Evolutionary conservation across 2,888 invertebrate species (phyloP).

Genomic region (Coremacera marginata): DNA sequence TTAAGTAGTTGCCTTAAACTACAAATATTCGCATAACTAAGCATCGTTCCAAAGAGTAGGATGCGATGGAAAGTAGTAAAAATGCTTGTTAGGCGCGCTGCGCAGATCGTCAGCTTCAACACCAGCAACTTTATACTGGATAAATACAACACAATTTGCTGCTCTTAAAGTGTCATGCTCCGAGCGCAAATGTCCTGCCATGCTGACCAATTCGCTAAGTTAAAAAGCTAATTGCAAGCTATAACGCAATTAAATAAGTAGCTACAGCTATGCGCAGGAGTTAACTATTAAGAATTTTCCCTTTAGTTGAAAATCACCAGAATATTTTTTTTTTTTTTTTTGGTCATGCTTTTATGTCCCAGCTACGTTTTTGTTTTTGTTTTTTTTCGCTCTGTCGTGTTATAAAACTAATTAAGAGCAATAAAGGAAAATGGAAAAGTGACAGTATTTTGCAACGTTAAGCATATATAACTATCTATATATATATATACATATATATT

Average conservation of each 20-base stretch:
- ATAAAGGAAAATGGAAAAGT: slow-evolving; percentile 53
- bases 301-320: neutral
- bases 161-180: neutral
- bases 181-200: neutral
- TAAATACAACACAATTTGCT: neutral
- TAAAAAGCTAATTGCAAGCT: slow-evolving; percentile 37
- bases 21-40: too few species aligned
- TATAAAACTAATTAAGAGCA: slow-evolving; percentile 66
- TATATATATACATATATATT: too few species aligned
- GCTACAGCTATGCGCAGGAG: neutral
- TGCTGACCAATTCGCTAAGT: slow-evolving; percentile 30
- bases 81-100: neutral
- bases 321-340: neutral
- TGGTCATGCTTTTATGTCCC: too few species aligned
- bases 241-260: slow-evolving; percentile 26
- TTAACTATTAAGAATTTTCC: neutral
- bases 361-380: neutral
- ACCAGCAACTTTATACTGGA: neutral
- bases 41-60: neutral
- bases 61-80: too few species aligned
- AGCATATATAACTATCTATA: too few species aligned
- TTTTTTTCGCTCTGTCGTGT: slow-evolving; percentile 46
- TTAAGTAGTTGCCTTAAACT: neutral
- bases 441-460: slow-evolving; percentile 61
- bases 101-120: neutral